Conservation (phyloP, 2,797 vertebrate genomes). For the Valencia hispanica region DNA sequence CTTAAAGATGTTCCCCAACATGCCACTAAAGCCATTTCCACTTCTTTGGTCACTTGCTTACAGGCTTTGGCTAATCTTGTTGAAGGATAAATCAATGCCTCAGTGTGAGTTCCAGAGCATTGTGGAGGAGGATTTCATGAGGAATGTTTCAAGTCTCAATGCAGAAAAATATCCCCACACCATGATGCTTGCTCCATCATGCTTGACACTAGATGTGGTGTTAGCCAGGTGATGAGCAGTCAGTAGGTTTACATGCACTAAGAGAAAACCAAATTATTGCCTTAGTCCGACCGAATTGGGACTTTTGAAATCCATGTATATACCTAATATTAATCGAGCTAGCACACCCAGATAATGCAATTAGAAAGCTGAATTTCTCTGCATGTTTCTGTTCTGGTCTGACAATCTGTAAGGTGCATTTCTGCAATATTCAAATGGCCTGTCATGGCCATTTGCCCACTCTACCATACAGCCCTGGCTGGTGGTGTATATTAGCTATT, state of each 20-base stretch:
- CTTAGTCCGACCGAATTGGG: too few relatives aligned
- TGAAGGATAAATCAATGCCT: not conserved
- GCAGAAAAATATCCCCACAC: too few relatives aligned
- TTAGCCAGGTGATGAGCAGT: not conserved
- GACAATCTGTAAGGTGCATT: not conserved
- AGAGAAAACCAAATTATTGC: too few relatives aligned
- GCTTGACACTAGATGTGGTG: not conserved
- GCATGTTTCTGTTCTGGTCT: not conserved
- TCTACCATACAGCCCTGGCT: too few relatives aligned
- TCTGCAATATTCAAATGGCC: not conserved
- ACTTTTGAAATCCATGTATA: too few relatives aligned
- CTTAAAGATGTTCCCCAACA: not conserved
- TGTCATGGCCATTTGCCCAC: not conserved
- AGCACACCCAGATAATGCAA: too few relatives aligned
- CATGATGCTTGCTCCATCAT: not conserved
- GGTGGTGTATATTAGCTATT: not conserved
- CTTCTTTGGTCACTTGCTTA: too few relatives aligned
- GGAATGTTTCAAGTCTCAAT: too few relatives aligned
- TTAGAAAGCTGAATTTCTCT: too few relatives aligned
- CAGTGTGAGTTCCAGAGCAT: not conserved
- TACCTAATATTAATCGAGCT: too few relatives aligned
- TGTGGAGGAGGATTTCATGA: not conserved
- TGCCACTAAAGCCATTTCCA: too few relatives aligned
- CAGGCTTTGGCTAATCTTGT: not conserved
- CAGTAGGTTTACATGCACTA: too few relatives aligned